Conservation (phyloP, 2,113 vertebrate species). For the Otus sunia region DNA sequence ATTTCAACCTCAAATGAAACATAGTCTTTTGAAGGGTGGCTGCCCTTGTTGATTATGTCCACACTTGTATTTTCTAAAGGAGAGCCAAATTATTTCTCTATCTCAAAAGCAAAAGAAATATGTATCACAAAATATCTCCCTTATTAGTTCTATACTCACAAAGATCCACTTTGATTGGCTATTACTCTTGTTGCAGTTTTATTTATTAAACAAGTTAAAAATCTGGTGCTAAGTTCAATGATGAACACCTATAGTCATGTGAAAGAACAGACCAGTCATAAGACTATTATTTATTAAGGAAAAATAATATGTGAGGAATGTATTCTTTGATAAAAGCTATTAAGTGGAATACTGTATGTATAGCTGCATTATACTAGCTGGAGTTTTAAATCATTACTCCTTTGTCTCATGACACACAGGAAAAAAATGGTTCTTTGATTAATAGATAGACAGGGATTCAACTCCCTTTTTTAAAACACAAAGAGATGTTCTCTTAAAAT, state of each 20-base stretch:
- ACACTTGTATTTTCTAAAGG: constrained; percentile 16
- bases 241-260: background rate
- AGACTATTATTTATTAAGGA: background rate
- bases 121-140: background rate
- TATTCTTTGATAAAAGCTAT: background rate
- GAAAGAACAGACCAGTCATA: background rate
- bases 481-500: background rate
- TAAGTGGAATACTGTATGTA: background rate
- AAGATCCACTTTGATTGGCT: background rate
- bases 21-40: background rate
- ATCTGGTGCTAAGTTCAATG: background rate
- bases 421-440: background rate
- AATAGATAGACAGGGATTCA: background rate
- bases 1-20: constrained; percentile 35
- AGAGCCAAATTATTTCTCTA: background rate
- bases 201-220: background rate
- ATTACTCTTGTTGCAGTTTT: background rate
- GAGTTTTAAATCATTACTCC: background rate
- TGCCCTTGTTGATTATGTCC: background rate
- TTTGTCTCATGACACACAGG: background rate
- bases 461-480: background rate
- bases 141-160: background rate
- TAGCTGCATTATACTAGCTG: background rate
- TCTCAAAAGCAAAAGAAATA: background rate
- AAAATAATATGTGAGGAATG: background rate